Evolutionary conservation across 1,140 invertebrate genomes (phyloP).

Genomic region (Anthonomus grandis): DNA sequence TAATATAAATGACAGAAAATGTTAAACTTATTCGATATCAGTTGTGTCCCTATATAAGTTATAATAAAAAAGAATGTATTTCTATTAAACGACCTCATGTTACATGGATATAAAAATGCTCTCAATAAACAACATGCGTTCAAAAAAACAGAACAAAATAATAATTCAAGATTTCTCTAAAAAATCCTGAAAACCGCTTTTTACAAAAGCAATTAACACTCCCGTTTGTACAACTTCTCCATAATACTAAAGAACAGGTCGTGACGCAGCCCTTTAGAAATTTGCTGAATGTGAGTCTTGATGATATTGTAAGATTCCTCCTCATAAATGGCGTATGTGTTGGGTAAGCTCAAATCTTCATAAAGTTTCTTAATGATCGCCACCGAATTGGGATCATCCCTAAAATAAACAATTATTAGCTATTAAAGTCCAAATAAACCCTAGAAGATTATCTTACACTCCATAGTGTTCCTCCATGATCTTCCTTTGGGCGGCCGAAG

Average conservation of each 20-base stretch:
- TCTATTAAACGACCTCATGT: too few relatives aligned
- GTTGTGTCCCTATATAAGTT: too few relatives aligned
- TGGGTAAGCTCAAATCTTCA: slow-evolving; percentile 71
- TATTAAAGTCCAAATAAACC: neutral
- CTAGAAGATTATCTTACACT: slow-evolving; percentile 2
- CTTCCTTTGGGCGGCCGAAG: slow-evolving; percentile 67
- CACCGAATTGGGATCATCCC: slow-evolving; percentile 63
- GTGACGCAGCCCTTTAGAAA: slow-evolving; percentile 77
- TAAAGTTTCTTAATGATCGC: slow-evolving; percentile 75
- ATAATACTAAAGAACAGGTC: slow-evolving; percentile 79
- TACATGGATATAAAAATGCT: too few relatives aligned
- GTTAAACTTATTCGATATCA: too few relatives aligned
- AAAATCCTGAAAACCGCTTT: too few relatives aligned
- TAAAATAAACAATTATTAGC: neutral
- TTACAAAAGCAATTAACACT: slow-evolving; percentile 43
- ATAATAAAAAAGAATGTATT: too few relatives aligned
- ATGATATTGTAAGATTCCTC: slow-evolving; percentile 81
- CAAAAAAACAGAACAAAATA: too few relatives aligned
- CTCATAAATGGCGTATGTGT: slow-evolving; percentile 80
- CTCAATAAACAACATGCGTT: too few relatives aligned
- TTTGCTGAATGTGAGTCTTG: slow-evolving; percentile 79
- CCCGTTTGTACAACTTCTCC: slow-evolving; percentile 73
- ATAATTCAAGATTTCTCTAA: too few relatives aligned
- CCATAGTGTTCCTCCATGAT: slow-evolving; percentile 83
- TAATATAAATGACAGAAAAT: too few relatives aligned